These are phyloP conservation scores for Oreochromis niloticus DNA, from an alignment of 2,113 vertebrate species.

Conservation along the genomic window DNA sequence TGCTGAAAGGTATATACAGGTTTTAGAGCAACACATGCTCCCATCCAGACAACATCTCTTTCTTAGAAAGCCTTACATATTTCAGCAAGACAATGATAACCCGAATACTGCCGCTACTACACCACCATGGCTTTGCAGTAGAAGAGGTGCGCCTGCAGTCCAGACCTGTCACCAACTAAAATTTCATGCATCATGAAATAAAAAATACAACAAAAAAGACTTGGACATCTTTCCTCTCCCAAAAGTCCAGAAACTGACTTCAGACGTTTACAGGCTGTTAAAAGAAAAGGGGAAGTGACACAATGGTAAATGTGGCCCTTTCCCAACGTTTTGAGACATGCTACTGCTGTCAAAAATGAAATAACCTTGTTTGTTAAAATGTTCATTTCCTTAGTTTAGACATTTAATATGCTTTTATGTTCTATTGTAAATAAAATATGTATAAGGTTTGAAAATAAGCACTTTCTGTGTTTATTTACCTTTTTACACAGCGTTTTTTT, in stretches of 20 bases:
- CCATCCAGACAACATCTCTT: neutral
- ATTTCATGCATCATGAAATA: accelerated
- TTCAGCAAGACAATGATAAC: neutral
- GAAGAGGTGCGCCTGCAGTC: neutral
- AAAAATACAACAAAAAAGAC: neutral
- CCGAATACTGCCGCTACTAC: neutral
- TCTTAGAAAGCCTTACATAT: neutral
- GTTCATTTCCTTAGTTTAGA: neutral
- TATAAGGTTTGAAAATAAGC: neutral
- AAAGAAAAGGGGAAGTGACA: neutral
- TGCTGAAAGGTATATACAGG: neutral
- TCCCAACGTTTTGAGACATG: neutral
- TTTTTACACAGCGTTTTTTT: neutral
- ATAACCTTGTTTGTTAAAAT: neutral
- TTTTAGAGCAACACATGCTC: neutral
- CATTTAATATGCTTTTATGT: neutral
- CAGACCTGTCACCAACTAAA: neutral
- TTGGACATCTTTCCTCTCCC: neutral
- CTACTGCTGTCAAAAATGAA: neutral
- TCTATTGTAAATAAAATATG: neutral
- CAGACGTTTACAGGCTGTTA: neutral
- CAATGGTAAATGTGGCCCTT: neutral
- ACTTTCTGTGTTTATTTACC: neutral
- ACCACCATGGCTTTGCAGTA: neutral
- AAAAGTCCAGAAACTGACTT: neutral